Conservation (phyloP, 2,797 vertebrate genomes). For the Microctenopoma steveboyesi region DNA sequence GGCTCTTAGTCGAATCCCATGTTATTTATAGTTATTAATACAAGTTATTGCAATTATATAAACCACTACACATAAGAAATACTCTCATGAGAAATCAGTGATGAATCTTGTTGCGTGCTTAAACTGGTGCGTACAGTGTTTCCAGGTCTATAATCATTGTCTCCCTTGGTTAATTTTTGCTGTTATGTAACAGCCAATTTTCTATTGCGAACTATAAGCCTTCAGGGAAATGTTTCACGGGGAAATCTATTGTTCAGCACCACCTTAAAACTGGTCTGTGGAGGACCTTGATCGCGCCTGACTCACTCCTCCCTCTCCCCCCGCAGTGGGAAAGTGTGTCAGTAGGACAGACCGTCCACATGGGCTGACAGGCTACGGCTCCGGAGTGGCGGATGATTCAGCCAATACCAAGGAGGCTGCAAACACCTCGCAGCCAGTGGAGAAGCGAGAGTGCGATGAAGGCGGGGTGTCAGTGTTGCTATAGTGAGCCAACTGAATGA, state of each 20-base stretch:
- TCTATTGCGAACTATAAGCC: constrained; percentile 25
- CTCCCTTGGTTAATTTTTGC: constrained; percentile 14
- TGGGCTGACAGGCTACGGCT: constrained; percentile 79
- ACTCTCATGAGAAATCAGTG: neutral
- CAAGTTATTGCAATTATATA: neutral
- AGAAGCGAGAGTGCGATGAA: constrained; percentile 30
- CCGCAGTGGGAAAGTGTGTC: constrained; percentile 87
- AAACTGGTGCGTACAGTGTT: constrained; percentile 18
- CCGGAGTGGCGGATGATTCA: constrained; percentile 43
- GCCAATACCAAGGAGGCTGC: constrained; percentile 66
- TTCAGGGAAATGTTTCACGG: constrained; percentile 46
- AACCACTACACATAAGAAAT: neutral
- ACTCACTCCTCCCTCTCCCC: constrained; percentile 63
- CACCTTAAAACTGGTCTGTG: constrained; percentile 80
- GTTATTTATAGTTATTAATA: constrained; percentile 10
- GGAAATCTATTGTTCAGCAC: constrained; percentile 58
- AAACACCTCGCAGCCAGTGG: constrained; percentile 62
- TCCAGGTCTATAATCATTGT: neutral
- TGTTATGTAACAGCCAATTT: constrained; percentile 60
- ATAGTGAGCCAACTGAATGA: constrained; percentile 81
- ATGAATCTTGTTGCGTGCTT: neutral
- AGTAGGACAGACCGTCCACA: constrained; percentile 86
- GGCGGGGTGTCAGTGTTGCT: constrained; percentile 73
- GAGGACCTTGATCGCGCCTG: constrained; percentile 50
- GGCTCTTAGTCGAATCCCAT: constrained; percentile 17